A percentile compares a stretch with the other conserved stretches of the same genome.
These are phyloP conservation scores for Latrodectus hesperus DNA, from an alignment of 2,888 invertebrate genomes.

Conservation along the genomic window DNA sequence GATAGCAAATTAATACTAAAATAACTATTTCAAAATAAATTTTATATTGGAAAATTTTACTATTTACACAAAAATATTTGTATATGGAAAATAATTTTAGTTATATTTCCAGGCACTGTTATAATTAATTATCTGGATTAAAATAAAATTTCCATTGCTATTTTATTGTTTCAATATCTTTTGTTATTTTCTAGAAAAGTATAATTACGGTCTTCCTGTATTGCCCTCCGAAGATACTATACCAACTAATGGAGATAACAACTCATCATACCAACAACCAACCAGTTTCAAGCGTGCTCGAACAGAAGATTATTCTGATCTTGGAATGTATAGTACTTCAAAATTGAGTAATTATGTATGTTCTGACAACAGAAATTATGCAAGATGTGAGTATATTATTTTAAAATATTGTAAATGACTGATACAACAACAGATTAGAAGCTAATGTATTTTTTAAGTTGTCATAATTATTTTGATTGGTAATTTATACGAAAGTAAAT, in stretches of 20 bases:
- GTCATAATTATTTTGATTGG: too few relatives aligned
- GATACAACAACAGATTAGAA: background rate
- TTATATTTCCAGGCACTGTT: background rate
- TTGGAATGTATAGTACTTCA: conserved; percentile 64
- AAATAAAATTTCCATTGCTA: background rate
- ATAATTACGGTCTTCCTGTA: conserved; percentile 51
- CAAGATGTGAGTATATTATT: conserved; percentile 40
- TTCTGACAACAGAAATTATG: conserved; percentile 54
- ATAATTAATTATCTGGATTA: background rate
- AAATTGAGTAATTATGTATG: conserved; percentile 67
- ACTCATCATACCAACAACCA: conserved; percentile 27
- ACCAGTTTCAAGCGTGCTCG: conserved; percentile 68
- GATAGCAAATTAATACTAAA: too few relatives aligned
- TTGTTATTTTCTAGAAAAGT: conserved; percentile 45
- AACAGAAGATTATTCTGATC: conserved; percentile 70
- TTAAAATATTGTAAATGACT: background rate
- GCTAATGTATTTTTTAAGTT: too few relatives aligned
- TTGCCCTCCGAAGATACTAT: conserved; percentile 46
- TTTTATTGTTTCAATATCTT: background rate
- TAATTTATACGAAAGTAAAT: too few relatives aligned
- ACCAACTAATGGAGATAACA: conserved; percentile 60
- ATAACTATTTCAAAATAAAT: too few relatives aligned
- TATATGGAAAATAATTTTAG: too few relatives aligned
- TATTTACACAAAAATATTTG: too few relatives aligned
- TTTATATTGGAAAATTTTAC: too few relatives aligned